Evolutionary conservation across 2,113 vertebrate genomes (phyloP), one percentile per base, ranked within the genome.

Genomic region (Ascaphus truei): DNA sequence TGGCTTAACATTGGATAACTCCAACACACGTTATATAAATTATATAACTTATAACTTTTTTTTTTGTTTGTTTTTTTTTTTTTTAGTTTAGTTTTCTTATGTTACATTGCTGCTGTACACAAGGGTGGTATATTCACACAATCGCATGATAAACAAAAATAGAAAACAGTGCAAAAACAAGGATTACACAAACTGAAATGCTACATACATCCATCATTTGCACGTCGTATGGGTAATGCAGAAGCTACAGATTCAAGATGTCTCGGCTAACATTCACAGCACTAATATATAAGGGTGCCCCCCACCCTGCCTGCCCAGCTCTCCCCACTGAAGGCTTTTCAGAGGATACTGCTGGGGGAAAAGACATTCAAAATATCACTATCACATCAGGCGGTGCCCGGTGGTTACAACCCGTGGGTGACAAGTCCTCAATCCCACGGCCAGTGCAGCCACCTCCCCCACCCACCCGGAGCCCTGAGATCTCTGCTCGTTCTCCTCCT

Each of bases 11-110:
- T 69, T 69, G 66, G 66, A 69, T 52, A 45, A 6, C 30, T 63
- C 71, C 71, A 65, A 72, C 45, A 72, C 45, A 65, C 34, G 71
- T 58, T 64, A 72, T 72, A 72, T 65, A 64, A 64, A 72, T n/a
- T 64, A 64, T 64, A 63, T 72, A 63, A 64, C 61, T 64, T 64
- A 72, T 13, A 15, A 23, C 52, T 30, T 26, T 62, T 45, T 18
- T 57, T 48, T 53, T 39, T 20, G n/a, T 8, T 7, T n/a, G n/a
- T n/a, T 16, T 15, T 1, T n/a, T n/a, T 3, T 16, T 16, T 16
- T n/a, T 47, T 39, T 26, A 27, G 18, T 15, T 33, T n/a, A n/a
- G n/a, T n/a, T n/a, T n/a, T n/a, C 25, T 61, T 57, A 63, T 63
- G 52, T 47, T 57, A 63, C 29, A 56, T 33, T 20, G 18, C 61